Evolutionary conservation across 2,113 vertebrate genomes (phyloP).

Genomic region (Equus quagga): DNA sequence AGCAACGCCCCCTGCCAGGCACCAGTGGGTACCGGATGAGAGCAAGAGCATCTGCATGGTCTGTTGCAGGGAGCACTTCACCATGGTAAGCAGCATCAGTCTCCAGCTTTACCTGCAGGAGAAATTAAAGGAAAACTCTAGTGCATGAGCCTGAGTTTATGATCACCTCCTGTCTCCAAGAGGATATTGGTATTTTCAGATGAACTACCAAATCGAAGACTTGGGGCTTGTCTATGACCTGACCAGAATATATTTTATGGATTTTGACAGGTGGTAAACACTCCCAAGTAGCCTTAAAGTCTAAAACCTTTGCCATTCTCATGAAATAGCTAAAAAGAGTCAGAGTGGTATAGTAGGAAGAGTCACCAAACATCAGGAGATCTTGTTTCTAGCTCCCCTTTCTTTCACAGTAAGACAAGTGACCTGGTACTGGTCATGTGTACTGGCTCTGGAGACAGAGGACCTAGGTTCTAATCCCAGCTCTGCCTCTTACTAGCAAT

Average conservation of each 20-base stretch:
- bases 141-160: not conserved
- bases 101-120: not conserved
- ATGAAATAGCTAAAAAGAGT: not conserved
- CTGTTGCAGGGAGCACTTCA: slow-evolving; percentile 95
- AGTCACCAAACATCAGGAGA: not conserved
- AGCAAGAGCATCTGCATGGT: slow-evolving; percentile 94
- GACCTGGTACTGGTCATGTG: not conserved
- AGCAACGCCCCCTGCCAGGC: slow-evolving; percentile 91
- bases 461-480: not conserved
- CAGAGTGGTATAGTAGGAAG: not conserved
- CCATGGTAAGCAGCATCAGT: slow-evolving; percentile 92
- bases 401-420: not conserved
- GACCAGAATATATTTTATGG: not conserved
- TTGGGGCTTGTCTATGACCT: slow-evolving; percentile 11
- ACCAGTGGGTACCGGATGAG: slow-evolving; percentile 97
- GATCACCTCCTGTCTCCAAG: not conserved
- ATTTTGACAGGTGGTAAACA: not conserved
- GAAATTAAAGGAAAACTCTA: not conserved
- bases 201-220: not conserved
- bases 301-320: slow-evolving; percentile 17
- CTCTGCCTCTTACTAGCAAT: not conserved
- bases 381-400: not conserved
- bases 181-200: not conserved
- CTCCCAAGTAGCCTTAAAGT: not conserved
- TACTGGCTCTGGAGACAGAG: not conserved